phyloP scores from a whole-genome alignment of 2,113 vertebrate species.

The Gasterosteus aculeatus region DNA sequence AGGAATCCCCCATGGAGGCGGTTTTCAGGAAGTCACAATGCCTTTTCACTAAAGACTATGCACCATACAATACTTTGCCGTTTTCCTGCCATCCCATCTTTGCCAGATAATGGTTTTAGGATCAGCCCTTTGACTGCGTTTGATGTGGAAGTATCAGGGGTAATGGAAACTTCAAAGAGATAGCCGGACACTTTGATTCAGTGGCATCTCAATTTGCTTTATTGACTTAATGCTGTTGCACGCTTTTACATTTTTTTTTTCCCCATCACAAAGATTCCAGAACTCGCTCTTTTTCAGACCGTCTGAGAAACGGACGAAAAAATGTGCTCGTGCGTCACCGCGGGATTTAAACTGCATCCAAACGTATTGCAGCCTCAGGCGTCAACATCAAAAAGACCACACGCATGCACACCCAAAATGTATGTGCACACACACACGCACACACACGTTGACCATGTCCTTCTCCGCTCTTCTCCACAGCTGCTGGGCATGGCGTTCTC shows the following conservation, averaged over 20 bases:
- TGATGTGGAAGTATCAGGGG: conserved; percentile 74
- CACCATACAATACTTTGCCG: conserved; percentile 34
- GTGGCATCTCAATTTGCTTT: conserved; percentile 75
- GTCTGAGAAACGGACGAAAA: conserved; percentile 22
- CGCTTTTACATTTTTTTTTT: conserved; percentile 38
- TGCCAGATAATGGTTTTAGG: conserved; percentile 6
- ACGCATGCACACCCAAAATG: neutral
- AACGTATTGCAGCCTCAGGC: conserved; percentile 34
- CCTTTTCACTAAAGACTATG: conserved; percentile 35
- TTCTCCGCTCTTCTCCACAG: conserved; percentile 79
- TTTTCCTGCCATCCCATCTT: conserved; percentile 43
- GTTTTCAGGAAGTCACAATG: conserved; percentile 26
- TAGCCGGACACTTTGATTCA: conserved; percentile 65
- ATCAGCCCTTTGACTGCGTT: conserved; percentile 31
- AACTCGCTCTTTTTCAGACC: conserved; percentile 46
- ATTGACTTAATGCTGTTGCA: conserved; percentile 65
- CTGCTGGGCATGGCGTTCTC: conserved; percentile 99
- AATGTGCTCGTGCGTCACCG: conserved; percentile 11
- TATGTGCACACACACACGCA: neutral
- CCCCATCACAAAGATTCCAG: conserved; percentile 59
- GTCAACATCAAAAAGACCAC: conserved; percentile 36
- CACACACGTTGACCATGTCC: conserved; percentile 32
- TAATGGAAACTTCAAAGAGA: conserved; percentile 82
- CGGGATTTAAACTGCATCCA: conserved; percentile 44
- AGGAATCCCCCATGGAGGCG: conserved; percentile 25